Percentiles rank a stretch among this genome's conserved stretches.
Evolutionary conservation across 2,888 invertebrate species (phyloP).

Genomic region (Hypsopygia costalis): DNA sequence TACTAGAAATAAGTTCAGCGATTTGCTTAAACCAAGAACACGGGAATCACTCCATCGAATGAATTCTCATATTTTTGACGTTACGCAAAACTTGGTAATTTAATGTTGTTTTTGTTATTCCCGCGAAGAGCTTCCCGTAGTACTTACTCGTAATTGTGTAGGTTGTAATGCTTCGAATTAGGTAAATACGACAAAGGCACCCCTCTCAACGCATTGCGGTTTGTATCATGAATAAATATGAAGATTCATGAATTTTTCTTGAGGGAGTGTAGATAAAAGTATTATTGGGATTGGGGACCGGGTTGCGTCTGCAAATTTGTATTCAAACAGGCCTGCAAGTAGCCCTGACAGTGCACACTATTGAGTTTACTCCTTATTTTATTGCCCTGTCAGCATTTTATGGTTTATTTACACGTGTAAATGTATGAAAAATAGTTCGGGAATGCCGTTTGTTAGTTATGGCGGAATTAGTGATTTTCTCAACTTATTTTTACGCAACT

Average conservation of each 20-base stretch:
- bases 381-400: no score
- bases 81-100: neutral
- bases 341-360: slow-evolving; percentile 14
- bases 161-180: slow-evolving; percentile 14
- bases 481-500: no score
- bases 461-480: no score
- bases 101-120: neutral
- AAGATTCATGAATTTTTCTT: slow-evolving; percentile 35
- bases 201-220: slow-evolving; percentile 29
- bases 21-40: no score
- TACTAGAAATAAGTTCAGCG: no score
- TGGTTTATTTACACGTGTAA: no score
- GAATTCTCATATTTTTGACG: neutral
- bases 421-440: no score
- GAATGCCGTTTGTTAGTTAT: no score
- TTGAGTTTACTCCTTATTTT: no score
- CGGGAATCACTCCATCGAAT: no score
- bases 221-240: slow-evolving; percentile 39
- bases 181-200: slow-evolving; percentile 28
- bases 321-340: slow-evolving; percentile 17
- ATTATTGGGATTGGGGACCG: slow-evolving; percentile 26
- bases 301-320: slow-evolving; percentile 19
- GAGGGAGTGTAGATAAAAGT: slow-evolving; percentile 24
- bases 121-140: neutral
- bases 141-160: neutral